Base-by-base conservation (phyloP, 2,888 invertebrate species). In the Ichneumoninae sp. region DNA sequence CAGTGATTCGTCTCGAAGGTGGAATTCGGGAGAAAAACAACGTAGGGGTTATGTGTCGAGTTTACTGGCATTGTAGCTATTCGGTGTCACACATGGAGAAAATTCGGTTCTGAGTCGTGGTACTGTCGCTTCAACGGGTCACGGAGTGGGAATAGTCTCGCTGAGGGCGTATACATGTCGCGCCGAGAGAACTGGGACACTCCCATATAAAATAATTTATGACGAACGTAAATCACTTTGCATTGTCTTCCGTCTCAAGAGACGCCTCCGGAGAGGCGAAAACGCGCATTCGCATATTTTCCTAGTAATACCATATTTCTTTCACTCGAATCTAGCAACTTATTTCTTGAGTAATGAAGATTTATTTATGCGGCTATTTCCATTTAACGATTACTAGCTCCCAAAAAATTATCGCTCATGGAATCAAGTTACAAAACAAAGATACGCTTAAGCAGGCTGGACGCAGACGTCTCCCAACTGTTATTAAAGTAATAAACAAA, bases 201-300 rank as follows among this genome's bases (percentile, higher is more conserved):
- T 22, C 16, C 40, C 63, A 40, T 70, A 52, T 63, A 60, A 70
- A 54, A 81, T 81, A 70, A 81, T 81, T 75, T 63, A 81, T 30
- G 44, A 22, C 26, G 36, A 40, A 16, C 66, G 74, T 81, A 75
- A 81, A 81, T 81, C 68, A 81, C 69, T 47, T 74, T 52, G 26
- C 50, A 22, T 69, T 69, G 69, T 75, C 68, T 75, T 74, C 68
- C 47, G 74, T 44, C 33, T 81, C 36, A 73, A 44, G 66, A 40
- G 66, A 47, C n/a, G 66, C 57, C 66, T 74, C 54, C 13, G 50
- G 63, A 16, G 50, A 57, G 6, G 13, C 47, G 47, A 77, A 70
- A 63, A 44, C 36, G 77, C 71, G 40, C 8, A 19, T 50, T 71
- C 47, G 36, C 50, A 33, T 60, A 52, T 68, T 81, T 74, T 30